Evolutionary conservation across 2,797 vertebrate species (phyloP), one percentile per base, ranked within the genome.

Genomic region (Periophthalmus magnuspinnatus): DNA sequence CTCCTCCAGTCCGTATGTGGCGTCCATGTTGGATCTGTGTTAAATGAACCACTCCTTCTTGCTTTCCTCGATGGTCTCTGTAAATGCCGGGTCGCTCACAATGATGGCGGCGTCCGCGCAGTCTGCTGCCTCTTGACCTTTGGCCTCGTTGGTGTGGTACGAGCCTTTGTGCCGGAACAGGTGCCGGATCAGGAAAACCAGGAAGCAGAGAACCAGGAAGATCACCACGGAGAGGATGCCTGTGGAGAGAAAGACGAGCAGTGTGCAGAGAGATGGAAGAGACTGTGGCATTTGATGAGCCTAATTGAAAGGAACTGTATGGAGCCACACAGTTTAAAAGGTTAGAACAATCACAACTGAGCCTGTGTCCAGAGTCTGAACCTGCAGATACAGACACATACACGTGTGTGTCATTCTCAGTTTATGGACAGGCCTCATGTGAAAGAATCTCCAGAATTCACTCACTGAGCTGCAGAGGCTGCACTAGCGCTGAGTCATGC

Each of bases 31-130:
- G 54, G 32, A n/a, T 38, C 0, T 0, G 21, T 60, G 79, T 95
- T 92, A 99, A 81, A 99, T 99, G 75, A 99, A 98, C 97, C 97
- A 98, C 79, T 99, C 97, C 86, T 98, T 99, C 91, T 99, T 99
- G 94, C 96, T 98, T 80, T 99, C 97, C 0, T 99, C 97, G 0
- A 99, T 99, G 87, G 95, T 97, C 90, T 99, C 97, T 6, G 96
- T 99, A 90, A 99, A 99, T 80, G 97, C 97, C 7, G 97, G 96
- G 90, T 99, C 97, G 16, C 98, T 98, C 91, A 97, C 97, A 76
- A 99, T 98, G 88, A 99, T 98, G 67, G 97, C 97, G 0, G 96
- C 97, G 0, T 99, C 97, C 0, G 97, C 97, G 0, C 94, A 97
- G 91, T 99, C 97, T 0, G 97, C 97, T 0, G 97, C 96, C 89